A percentile compares a stretch with the other conserved stretches of the same genome.
Evolutionary conservation across 2,797 vertebrate genomes (phyloP).

Genomic region (Liasis olivaceus): DNA sequence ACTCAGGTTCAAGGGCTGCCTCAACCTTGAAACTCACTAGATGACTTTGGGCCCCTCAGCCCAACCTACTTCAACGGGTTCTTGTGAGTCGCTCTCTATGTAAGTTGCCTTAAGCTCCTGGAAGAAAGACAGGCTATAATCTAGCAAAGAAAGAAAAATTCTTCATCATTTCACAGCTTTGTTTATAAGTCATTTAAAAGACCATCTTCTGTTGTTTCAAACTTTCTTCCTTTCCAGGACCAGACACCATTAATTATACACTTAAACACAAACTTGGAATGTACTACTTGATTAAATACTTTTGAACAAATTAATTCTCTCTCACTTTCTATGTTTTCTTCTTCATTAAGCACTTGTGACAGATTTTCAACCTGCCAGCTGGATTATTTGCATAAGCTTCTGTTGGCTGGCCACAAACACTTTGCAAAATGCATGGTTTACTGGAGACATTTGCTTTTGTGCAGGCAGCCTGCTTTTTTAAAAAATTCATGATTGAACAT

Average conservation of each 20-base stretch:
- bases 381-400: conserved; percentile 19
- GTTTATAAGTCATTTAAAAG: neutral
- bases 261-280: conserved; percentile 9
- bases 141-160: neutral
- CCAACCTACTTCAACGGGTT: neutral
- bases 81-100: neutral
- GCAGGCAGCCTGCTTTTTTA: conserved; percentile 8
- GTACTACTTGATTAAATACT: neutral
- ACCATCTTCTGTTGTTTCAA: neutral
- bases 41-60: neutral
- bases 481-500: neutral
- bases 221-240: neutral
- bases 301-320: conserved; percentile 10
- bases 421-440: neutral
- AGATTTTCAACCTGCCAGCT: conserved; percentile 34
- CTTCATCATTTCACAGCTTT: neutral
- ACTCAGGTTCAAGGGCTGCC: neutral
- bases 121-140: neutral
- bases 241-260: neutral
- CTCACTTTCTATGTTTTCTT: neutral
- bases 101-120: neutral
- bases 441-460: conserved; percentile 5
- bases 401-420: conserved; percentile 13
- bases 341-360: neutral
- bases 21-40: neutral